Evolutionary conservation across 2,113 vertebrate genomes (phyloP).

Genomic region (Pygoscelis adeliae): DNA sequence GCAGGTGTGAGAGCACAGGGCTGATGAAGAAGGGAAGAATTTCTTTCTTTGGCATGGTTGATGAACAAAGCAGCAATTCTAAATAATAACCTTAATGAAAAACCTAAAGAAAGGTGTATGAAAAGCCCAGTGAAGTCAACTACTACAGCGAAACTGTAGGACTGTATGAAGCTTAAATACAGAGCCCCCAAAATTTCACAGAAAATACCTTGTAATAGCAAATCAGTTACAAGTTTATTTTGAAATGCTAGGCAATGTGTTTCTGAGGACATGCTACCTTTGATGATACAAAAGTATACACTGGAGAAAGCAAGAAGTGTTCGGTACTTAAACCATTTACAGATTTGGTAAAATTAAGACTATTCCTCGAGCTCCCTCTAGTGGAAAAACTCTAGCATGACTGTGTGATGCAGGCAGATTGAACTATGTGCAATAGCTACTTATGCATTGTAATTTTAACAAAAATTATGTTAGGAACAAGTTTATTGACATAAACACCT

Average conservation of each 20-base stretch:
- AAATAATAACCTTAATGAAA: background rate
- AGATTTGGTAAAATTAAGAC: background rate
- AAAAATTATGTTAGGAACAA: background rate
- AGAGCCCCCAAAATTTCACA: background rate
- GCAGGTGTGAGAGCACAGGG: background rate
- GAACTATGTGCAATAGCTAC: background rate
- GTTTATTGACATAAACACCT: background rate
- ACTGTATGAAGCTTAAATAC: background rate
- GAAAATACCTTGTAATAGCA: background rate
- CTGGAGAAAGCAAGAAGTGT: background rate
- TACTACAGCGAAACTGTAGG: background rate
- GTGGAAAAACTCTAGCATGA: background rate
- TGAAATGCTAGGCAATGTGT: background rate
- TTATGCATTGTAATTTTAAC: background rate
- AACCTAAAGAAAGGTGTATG: background rate
- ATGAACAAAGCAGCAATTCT: background rate
- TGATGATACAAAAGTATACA: background rate
- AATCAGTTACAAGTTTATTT: background rate
- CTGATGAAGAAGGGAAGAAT: background rate
- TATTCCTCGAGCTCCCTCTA: constrained; percentile 10
- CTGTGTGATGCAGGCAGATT: background rate
- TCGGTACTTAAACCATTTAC: rapidly evolving
- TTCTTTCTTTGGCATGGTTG: background rate
- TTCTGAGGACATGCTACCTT: rapidly evolving
- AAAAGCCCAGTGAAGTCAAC: background rate